Base-by-base conservation (phyloP, 1,140 invertebrate species). In the Ridgeia piscesae region DNA sequence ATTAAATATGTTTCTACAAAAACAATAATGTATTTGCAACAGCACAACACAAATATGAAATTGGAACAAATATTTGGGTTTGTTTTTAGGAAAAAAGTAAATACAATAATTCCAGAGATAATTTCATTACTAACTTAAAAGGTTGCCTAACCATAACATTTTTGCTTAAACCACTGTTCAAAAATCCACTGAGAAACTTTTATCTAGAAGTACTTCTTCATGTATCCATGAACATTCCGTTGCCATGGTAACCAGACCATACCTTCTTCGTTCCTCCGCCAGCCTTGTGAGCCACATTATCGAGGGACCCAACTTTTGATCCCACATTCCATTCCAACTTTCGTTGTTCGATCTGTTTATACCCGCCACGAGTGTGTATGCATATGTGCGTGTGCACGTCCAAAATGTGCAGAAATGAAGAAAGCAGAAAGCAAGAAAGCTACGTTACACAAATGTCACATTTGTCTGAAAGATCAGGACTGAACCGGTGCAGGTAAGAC, bases 241-340 rank as follows among this genome's bases (percentile, higher is more conserved):
- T 50, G 48, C 21, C 48, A 50, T 92, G 77, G 33, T 33, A 88
- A 88, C 31, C 14, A 33, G 77, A 33, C 34, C 35, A 35, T 93
- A 94, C 93, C 92, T 94, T 94, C 35, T 92, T 91, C 42, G 92
- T 92, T 31, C 94, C 94, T 35, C 94, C 94, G 35, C 58, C 58
- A 4, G 58, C 58, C 27, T 77, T 27, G 14, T 77, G 58, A 77
- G 58, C 27, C 58, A 21, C 27, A 31, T 27, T 77, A 31, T 77
- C 58, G 94, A 94, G 35, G 33, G 93, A 94, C 50, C 93, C 93
- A 35, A 94, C 93, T 89, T 99, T 99, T 31, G 98, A 99, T 96
- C 93, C 92, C 33, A 93, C 94, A 50, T 89, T 92, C 91, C 89
- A 92, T 92, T 93, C 92, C 92, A 93, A 48, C 90, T 92, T 92